Percentiles rank a stretch among this genome's conserved stretches.
Conservation (phyloP, 2,888 invertebrate genomes). For the Crioceris asparagi region DNA sequence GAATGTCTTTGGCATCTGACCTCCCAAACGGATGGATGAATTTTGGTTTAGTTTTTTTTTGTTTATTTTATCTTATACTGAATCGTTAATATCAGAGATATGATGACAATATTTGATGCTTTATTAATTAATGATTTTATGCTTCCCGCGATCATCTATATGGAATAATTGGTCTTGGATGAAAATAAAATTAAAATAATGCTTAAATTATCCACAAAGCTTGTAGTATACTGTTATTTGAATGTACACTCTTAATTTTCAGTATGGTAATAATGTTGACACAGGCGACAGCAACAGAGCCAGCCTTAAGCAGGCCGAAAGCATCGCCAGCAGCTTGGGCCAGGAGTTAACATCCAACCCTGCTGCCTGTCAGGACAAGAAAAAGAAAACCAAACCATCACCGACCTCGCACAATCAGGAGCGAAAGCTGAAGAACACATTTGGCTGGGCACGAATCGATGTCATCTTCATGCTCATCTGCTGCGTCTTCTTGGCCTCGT, state of each 20-base stretch:
- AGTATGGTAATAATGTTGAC: slow-evolving; percentile 28
- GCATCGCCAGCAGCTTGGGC: slow-evolving; percentile 12
- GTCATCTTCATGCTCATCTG: slow-evolving; percentile 74
- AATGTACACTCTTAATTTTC: slow-evolving; percentile 13
- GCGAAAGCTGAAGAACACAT: slow-evolving; percentile 67
- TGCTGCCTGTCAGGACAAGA: slow-evolving; percentile 17
- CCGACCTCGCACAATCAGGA: slow-evolving; percentile 40
- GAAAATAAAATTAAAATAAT: no score
- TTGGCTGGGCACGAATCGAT: slow-evolving; percentile 86
- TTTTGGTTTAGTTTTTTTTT: no score
- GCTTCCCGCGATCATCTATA: no score
- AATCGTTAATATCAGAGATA: no score
- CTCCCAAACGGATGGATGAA: no score
- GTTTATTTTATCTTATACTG: no score
- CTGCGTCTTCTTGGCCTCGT: slow-evolving; percentile 70
- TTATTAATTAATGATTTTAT: no score
- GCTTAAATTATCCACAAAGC: no score
- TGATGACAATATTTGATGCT: no score
- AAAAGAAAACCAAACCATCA: slow-evolving; percentile 17
- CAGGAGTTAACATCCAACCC: slow-evolving; percentile 15
- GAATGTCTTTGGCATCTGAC: no score
- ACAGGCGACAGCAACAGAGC: not conserved
- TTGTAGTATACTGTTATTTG: not conserved
- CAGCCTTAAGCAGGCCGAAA: slow-evolving; percentile 11
- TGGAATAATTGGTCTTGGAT: no score